phyloP scores from a whole-genome alignment of 2,888 invertebrate species.

The Euphydryas editha region DNA sequence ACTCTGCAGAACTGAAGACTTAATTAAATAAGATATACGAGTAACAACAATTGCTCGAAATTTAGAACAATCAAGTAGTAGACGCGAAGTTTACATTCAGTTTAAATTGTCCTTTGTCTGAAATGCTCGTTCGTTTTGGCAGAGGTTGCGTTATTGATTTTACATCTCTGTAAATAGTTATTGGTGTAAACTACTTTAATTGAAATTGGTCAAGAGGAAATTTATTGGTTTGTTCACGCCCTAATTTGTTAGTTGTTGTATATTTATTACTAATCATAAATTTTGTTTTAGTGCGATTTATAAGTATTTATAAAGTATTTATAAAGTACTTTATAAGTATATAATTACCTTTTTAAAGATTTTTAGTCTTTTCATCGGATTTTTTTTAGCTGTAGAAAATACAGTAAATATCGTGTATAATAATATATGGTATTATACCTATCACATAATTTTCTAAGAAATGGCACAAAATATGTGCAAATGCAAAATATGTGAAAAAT shows the following conservation, averaged over 20 bases:
- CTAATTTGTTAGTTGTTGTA: conserved; percentile 10
- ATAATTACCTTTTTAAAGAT: too few species aligned
- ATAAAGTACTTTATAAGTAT: too few species aligned
- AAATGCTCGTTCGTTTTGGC: background rate
- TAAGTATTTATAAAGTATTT: background rate
- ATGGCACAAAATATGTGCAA: too few species aligned
- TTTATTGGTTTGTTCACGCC: conserved; percentile 4
- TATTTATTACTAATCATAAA: background rate
- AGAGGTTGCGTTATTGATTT: conserved; percentile 24
- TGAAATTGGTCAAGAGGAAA: conserved; percentile 19
- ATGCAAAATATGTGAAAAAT: too few species aligned
- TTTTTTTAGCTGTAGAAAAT: too few species aligned
- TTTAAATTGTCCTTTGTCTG: conserved; percentile 5
- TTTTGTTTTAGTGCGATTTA: background rate
- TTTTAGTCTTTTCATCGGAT: too few species aligned
- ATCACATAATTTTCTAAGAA: too few species aligned
- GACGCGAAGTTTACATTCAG: conserved; percentile 5
- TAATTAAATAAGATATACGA: background rate
- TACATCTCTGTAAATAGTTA: conserved; percentile 26
- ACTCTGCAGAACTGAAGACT: background rate
- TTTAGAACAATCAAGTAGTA: background rate
- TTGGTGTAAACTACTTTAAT: conserved; percentile 13
- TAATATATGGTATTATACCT: too few species aligned
- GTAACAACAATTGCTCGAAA: background rate
- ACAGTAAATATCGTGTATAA: too few species aligned